Evolutionary conservation across 2,888 invertebrate species (phyloP).

Genomic region (Anthrax anthrax): DNA sequence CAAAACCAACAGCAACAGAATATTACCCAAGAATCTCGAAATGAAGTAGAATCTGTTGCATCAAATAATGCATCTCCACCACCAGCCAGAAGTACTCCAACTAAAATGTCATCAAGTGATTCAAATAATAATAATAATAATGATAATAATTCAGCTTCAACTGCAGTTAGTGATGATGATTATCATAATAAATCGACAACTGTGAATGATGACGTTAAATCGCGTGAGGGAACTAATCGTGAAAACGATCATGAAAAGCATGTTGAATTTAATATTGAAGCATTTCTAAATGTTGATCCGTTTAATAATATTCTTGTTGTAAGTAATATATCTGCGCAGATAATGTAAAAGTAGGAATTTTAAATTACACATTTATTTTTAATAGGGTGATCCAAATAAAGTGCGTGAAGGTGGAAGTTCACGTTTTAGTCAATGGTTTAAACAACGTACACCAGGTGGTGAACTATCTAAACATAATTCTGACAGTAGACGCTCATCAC

Average conservation of each 20-base stretch:
- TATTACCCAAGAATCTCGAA: background rate
- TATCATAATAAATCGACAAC: background rate
- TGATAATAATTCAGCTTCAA: conserved; percentile 7
- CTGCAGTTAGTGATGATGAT: background rate
- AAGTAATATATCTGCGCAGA: conserved; percentile 19
- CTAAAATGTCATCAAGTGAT: conserved; percentile 2
- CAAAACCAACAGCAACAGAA: background rate
- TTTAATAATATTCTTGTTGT: conserved; percentile 61
- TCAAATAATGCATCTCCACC: conserved; percentile 5
- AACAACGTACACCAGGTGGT: conserved; percentile 20
- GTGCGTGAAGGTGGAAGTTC: conserved; percentile 45
- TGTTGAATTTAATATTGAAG: conserved; percentile 65
- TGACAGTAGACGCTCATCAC: conserved; percentile 40
- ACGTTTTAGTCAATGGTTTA: conserved; percentile 71
- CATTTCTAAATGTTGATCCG: conserved; percentile 66
- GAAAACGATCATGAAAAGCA: conserved; percentile 18
- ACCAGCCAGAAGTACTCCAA: conserved; percentile 10
- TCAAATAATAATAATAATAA: conserved; percentile 4
- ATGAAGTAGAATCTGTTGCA: conserved; percentile 1
- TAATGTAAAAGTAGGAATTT: background rate
- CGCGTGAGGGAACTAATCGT: background rate
- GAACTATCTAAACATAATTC: background rate
- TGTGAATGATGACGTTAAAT: background rate
- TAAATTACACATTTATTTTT: conserved; percentile 13
- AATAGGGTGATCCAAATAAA: conserved; percentile 47